Evolutionary conservation across 2,888 invertebrate species (phyloP), one percentile per base, ranked within the genome.

Genomic region (Caenorhabditis parvicauda): DNA sequence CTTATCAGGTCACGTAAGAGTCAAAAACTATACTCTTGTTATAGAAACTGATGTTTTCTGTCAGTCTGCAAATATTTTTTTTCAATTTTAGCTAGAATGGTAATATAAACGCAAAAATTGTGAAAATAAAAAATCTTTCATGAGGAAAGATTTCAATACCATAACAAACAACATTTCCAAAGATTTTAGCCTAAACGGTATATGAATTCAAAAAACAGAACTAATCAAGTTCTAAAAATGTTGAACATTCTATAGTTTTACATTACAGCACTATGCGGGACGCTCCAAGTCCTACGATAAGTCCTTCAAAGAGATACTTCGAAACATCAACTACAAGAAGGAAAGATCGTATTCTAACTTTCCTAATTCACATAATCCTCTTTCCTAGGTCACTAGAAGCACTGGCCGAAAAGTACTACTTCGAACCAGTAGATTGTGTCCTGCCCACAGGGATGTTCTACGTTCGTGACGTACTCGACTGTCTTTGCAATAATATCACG

Each of bases 261-360:
- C 9, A 4, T 49, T 55, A 28, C 46, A 68, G 68, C 65, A 68
- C 28, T 68, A 65, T 25, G 68, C 62, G 2, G 64, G 64, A n/a
- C 59, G 70, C 17, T 76, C 76, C 2, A 77, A 74, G 47, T 65
- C 67, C 3, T 77, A 77, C 47, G 74, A 74, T 43, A 75, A 77
- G 48, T 71, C 75, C 0, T 73, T 77, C 45, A 70, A 70, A 35
- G 74, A 76, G 47, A 64, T 70, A 0, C 63, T 76, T 14, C 43
- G 74, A 29, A 72, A 74, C 32, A 69, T 77, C 25, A 74, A 75
- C 41, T 64, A 70, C 45, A 66, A 59, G 24, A 62, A 64, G 5
- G 62, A 69, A 9, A 66, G 72, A 14, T 67, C 72, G 76, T 76
- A 39, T 14, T 43, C 21, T 6, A 28, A 29, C 27, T 44, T 28